These are phyloP conservation scores for Osmerus eperlanus DNA, from an alignment of 2,113 vertebrate genomes.

Conservation along the genomic window DNA sequence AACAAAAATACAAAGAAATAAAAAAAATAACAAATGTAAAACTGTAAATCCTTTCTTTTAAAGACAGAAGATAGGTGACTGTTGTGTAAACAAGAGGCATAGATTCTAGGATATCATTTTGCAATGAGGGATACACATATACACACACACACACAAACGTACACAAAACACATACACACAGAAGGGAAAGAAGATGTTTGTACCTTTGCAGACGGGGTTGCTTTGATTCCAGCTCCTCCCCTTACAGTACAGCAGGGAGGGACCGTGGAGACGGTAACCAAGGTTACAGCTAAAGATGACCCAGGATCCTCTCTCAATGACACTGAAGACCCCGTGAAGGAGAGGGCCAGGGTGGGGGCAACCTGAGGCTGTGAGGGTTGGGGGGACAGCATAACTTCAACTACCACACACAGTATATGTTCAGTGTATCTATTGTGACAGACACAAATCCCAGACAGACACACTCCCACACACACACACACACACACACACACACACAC, in stretches of 20 bases:
- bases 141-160: neutral
- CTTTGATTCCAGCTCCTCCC: constrained; percentile 65
- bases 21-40: too few species aligned
- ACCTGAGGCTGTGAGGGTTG: constrained; percentile 46
- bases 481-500: neutral
- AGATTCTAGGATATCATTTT: neutral
- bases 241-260: constrained; percentile 61
- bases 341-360: constrained; percentile 49
- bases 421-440: neutral
- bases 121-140: neutral
- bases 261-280: constrained; percentile 61
- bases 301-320: constrained; percentile 53
- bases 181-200: neutral
- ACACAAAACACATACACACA: neutral
- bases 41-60: too few species aligned
- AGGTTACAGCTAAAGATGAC: constrained; percentile 52
- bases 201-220: constrained; percentile 68
- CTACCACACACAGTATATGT: neutral
- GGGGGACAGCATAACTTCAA: neutral
- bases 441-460: neutral
- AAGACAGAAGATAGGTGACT: neutral
- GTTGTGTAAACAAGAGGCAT: neutral
- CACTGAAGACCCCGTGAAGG: constrained; percentile 47
- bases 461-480: neutral
- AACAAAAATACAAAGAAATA: neutral